Evolutionary conservation across 2,797 vertebrate genomes (phyloP).

Genomic region (Oceanodroma leucorhoa): DNA sequence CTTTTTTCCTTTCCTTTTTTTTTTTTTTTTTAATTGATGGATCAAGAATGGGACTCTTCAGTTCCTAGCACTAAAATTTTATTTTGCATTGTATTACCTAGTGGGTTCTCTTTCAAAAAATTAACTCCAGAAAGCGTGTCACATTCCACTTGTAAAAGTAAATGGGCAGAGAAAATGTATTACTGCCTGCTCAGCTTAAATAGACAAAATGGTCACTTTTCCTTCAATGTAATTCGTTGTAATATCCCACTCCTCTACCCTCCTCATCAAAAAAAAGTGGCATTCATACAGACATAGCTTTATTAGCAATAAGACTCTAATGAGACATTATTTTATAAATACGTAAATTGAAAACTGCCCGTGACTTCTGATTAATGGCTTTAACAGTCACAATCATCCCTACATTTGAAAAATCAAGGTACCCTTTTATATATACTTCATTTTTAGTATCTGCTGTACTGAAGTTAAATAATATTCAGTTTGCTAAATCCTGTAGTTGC

Average conservation of each 20-base stretch:
- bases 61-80: background rate
- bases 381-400: background rate
- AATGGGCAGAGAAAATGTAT: background rate
- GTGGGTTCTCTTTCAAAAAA: background rate
- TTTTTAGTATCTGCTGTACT: background rate
- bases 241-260: background rate
- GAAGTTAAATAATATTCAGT: constrained; percentile 16
- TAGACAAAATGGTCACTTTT: background rate
- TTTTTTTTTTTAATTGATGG: background rate
- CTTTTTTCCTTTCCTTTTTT: background rate
- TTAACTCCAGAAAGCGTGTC: background rate
- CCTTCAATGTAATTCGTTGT: background rate
- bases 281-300: background rate
- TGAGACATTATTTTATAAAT: background rate
- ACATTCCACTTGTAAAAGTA: constrained; percentile 12
- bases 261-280: background rate
- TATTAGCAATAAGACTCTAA: background rate
- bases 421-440: background rate
- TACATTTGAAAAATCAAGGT: background rate
- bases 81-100: background rate
- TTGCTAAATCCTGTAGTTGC: constrained; percentile 6
- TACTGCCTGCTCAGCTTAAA: background rate
- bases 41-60: background rate
- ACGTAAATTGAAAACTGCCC: background rate
- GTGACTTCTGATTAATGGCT: background rate